Evolutionary conservation across 2,113 vertebrate species (phyloP), one percentile per base, ranked within the genome.

Genomic region (Planiliza haematocheilus): DNA sequence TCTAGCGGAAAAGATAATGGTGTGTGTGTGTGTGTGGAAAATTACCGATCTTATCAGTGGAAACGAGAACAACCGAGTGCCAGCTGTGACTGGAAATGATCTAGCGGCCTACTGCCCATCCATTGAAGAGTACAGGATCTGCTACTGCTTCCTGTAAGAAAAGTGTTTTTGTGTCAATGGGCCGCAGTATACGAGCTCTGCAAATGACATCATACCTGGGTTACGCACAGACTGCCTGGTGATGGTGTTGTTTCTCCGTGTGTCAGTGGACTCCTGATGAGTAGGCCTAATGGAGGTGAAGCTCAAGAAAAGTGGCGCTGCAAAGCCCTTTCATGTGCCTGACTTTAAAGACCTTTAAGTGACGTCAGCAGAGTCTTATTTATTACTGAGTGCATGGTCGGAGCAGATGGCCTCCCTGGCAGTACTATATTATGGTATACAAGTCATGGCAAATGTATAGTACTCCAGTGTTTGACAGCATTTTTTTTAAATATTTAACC

Each of bases 71-170:
- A 61, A 50, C n/a, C 59, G 36, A 67, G 43, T 13, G 13, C 13
- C 83, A 81, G 76, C 68, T 69, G 57, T 67, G 45, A 65, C 77
- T 72, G 84, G 77, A 81, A 81, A 65, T 59, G 63, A 75, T 73
- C 42, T 10, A 45, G 37, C 61, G 56, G 20, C 48, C 52, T 21
- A 13, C 60, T 58, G 58, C 34, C 18, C 20, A 3, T 38, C 56
- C 55, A 55, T 37, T 37, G 66, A 78, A 70, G 49, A 80, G 58
- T 7, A 72, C 56, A 82, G 62, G 12, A 13, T 2, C 70, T 65
- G 18, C 12, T 46, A 4, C 70, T 63, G 48, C 24, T 63, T 66
- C 69, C 51, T 81, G 16, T 14, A 30, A 34, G 52, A 68, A 43
- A 14, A 65, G 14, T 34, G 37, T 34, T 52, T 68, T 43, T 64